These are phyloP conservation scores for Drepana arcuata DNA, from an alignment of 1,140 invertebrate genomes.

Conservation along the genomic window DNA sequence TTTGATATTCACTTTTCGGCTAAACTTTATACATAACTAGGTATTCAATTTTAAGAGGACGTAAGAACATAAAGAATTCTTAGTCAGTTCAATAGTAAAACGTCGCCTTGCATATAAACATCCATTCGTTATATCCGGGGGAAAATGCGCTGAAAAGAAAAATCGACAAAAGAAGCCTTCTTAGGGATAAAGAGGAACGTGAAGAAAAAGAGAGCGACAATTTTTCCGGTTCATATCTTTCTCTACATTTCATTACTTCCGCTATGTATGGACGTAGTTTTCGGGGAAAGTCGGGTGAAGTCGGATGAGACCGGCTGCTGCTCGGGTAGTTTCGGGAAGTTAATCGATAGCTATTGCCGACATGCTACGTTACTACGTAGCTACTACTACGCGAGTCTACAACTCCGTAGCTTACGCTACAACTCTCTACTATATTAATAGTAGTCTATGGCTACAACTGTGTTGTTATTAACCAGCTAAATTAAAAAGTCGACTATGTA, in stretches of 20 bases:
- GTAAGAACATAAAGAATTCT: too few relatives aligned
- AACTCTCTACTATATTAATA: too few relatives aligned
- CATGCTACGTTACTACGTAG: constrained; percentile 45
- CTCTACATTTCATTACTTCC: constrained; percentile 69
- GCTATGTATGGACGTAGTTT: constrained; percentile 49
- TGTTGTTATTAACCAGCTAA: constrained; percentile 29
- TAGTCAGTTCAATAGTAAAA: constrained; percentile 19
- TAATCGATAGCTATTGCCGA: constrained; percentile 59
- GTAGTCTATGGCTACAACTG: constrained; percentile 48
- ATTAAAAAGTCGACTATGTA: constrained; percentile 35
- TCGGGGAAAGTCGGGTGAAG: constrained; percentile 28
- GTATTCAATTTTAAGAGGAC: too few relatives aligned
- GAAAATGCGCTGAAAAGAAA: constrained; percentile 32
- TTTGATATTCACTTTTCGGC: too few relatives aligned
- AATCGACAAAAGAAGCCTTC: constrained; percentile 36
- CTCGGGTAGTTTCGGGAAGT: constrained; percentile 37
- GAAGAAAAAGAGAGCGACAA: constrained; percentile 60
- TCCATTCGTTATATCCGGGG: constrained; percentile 19
- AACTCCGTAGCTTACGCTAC: constrained; percentile 48
- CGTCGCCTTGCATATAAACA: constrained; percentile 22
- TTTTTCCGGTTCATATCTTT: constrained; percentile 68
- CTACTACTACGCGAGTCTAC: constrained; percentile 51
- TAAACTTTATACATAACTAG: too few relatives aligned
- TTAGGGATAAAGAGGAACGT: constrained; percentile 39
- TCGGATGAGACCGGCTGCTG: constrained; percentile 36